phyloP scores from a whole-genome alignment of 1,140 invertebrate genomes.

The Neotoxoptera formosana region DNA sequence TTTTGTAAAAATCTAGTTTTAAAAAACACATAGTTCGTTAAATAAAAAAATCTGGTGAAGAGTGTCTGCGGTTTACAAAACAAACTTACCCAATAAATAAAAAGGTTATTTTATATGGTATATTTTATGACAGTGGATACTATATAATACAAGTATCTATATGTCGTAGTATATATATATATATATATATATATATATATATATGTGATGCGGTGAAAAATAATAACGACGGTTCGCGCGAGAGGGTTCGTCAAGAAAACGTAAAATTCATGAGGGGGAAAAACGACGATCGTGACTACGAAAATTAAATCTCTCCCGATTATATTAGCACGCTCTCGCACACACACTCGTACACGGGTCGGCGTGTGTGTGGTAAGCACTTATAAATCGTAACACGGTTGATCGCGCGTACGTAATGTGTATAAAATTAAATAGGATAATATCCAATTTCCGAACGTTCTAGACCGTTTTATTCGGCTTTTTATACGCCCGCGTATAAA shows the following conservation, averaged over 20 bases:
- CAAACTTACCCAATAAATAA: neutral
- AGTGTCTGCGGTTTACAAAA: neutral
- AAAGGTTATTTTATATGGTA: constrained; percentile 3
- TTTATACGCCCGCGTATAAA: neutral
- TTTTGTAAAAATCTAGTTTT: neutral
- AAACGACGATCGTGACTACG: constrained; percentile 4
- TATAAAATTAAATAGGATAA: neutral
- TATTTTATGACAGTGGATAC: neutral
- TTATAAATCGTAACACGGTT: neutral
- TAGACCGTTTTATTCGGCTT: neutral
- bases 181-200: neutral
- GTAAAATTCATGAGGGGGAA: neutral
- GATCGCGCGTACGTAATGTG: neutral
- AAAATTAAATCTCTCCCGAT: constrained; percentile 4
- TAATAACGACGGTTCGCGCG: neutral
- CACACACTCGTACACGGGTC: neutral
- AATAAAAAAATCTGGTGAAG: neutral
- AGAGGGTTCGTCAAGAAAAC: constrained; percentile 1
- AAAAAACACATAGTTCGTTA: neutral
- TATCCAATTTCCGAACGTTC: neutral
- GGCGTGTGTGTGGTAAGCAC: neutral
- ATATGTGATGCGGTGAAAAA: neutral
- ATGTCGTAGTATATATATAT: neutral
- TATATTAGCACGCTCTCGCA: neutral
- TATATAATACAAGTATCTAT: too few species aligned